Conservation (phyloP, 2,113 vertebrate species). For the Dolichotis patagonum region DNA sequence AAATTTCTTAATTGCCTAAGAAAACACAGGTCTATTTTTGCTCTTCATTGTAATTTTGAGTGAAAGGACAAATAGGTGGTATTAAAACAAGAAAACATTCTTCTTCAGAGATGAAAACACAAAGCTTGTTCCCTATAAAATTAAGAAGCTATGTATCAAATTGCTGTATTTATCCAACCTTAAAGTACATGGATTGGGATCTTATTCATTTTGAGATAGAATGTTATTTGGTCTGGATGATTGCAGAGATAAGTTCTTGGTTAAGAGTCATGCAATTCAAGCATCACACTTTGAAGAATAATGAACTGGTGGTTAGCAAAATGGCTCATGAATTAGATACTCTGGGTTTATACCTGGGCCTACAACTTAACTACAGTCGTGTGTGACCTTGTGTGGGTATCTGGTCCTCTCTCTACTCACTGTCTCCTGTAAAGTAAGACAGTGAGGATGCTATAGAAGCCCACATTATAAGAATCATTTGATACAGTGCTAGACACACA, state of each 20-base stretch:
- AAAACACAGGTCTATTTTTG: slow-evolving; percentile 62
- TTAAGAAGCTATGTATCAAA: not conserved
- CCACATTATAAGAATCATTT: not conserved
- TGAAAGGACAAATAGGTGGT: not conserved
- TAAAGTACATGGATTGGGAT: not conserved
- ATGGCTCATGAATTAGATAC: not conserved
- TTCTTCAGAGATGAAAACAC: slow-evolving; percentile 15
- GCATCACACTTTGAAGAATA: not conserved
- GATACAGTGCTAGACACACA: not conserved
- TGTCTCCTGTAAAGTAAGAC: not conserved
- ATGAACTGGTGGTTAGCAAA: not conserved
- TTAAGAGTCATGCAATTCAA: not conserved
- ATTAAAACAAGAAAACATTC: not conserved
- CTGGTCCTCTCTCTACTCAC: not conserved
- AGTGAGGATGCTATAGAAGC: not conserved
- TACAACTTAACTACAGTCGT: not conserved
- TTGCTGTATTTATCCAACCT: not conserved
- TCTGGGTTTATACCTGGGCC: not conserved
- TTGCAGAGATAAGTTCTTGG: not conserved
- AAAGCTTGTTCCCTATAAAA: not conserved
- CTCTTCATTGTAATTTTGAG: slow-evolving; percentile 52
- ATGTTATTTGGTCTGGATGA: not conserved
- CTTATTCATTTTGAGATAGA: not conserved
- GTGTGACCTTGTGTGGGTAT: not conserved
- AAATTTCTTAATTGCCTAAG: slow-evolving; percentile 64